Evolutionary conservation across 2,797 vertebrate genomes (phyloP), one percentile per base, ranked within the genome.

Genomic region (Gallinago stenura): DNA sequence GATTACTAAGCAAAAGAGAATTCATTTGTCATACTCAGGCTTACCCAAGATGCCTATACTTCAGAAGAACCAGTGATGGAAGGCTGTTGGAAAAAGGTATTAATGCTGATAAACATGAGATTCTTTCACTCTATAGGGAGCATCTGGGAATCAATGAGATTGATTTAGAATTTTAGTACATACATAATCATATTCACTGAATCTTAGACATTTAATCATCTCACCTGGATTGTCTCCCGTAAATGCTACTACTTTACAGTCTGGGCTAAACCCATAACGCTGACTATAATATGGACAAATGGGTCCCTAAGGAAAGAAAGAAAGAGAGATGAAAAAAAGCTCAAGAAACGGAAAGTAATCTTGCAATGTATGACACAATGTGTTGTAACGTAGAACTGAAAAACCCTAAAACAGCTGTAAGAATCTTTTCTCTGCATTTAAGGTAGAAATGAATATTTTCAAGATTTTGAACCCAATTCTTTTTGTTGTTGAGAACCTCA

Each of bases 141-240:
- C 25, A 94, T 57, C 61, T 75, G 41, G 76, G n/a, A 81, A 86
- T 24, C 65, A 69, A 53, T 37, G 6, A 89, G 68, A 83, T 10
- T 31, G 76, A 94, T 81, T 90, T 71, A 76, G 35, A 46, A 72
- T 51, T 91, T 87, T 50, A 83, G 71, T 24, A 86, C 37, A 56
- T 64, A 57, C 39, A 92, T 64, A 90, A 77, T 58, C 51, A 57
- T 64, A 94, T 68, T 66, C 92, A 81, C 65, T 72, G 77, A 62
- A 84, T 75, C 53, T 78, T 75, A 81, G 9, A 61, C 54, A 53
- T 90, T 66, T 90, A 81, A 51, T 86, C 89, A 92, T 73, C 98
- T 98, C 94, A 99, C 99, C 99, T 96, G 99, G 99, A 94, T 99
- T 99, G 97, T 99, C 99, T 91, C 99, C 99, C 17, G 99, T 99